Conservation (phyloP, 2,888 invertebrate species). For the Thymelicus lineola region DNA sequence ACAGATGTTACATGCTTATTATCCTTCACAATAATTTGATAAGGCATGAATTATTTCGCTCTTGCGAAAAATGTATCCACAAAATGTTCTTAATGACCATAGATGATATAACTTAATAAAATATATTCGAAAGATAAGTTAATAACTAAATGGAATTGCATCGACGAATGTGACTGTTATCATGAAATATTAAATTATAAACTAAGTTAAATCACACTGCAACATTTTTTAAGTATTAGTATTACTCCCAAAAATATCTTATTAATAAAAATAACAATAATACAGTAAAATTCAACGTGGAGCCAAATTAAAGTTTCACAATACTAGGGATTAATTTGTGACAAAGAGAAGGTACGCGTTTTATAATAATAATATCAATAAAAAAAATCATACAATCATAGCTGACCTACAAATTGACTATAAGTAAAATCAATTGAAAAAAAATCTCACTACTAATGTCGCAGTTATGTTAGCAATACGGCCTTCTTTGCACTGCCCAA, state of each 20-base stretch:
- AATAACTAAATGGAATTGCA: constrained; percentile 22
- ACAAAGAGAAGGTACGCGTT: neutral
- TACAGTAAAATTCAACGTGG: no score
- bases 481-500: neutral
- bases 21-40: constrained; percentile 32
- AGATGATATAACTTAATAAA: neutral
- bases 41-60: constrained; percentile 10
- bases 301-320: neutral
- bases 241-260: no score
- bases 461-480: neutral
- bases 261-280: no score
- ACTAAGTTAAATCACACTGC: neutral
- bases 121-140: no score
- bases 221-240: neutral
- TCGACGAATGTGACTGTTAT: constrained; percentile 20
- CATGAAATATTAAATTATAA: neutral
- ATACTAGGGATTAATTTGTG: neutral
- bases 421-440: neutral
- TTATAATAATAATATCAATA: neutral
- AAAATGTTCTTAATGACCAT: neutral
- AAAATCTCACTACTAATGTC: neutral
- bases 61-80: neutral
- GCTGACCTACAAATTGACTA: neutral
- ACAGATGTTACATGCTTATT: constrained; percentile 44
- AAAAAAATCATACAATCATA: no score